Evolutionary conservation across 2,888 invertebrate species (phyloP), one percentile per base, ranked within the genome.

Genomic region (Leptothorax acervorum): DNA sequence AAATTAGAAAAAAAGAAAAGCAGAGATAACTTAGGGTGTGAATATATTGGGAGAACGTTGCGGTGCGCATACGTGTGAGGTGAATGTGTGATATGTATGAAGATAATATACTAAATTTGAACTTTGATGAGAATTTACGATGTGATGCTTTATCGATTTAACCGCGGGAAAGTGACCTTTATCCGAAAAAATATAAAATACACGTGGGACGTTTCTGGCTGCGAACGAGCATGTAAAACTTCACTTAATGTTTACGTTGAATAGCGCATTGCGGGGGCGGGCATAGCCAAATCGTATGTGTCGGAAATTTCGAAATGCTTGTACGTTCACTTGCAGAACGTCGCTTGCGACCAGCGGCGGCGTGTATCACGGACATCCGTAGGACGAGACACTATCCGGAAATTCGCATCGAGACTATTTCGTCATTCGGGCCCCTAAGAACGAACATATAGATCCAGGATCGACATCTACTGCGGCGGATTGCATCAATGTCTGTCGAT

Each of bases 161-260:
- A 93, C 89, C 88, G 93, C 92, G 90, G 88, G 90, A 91, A 93
- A 93, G 93, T 93, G 93, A 93, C 93, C 93, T 93, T 93, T 92
- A 92, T 92, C 90, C 89, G 91, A 89, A 51, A 73, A 65, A n/a
- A n/a, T 42, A 89, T 90, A 89, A 90, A 93, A 91, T 91, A 90
- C 88, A 89, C 86, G 88, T 88, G 88, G 87, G 84, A 88, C 86
- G 88, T 90, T 91, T 92, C 88, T 90, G 90, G 86, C 84, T 87
- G 86, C 83, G 85, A 76, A 83, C 84, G 79, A 87, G 79, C 85
- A 83, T 90, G 83, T 88, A 85, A 68, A 89, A 86, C 84, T 91
- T 89, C 88, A 89, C 87, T 88, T 87, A 88, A 86, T 84, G 88
- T 87, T 35, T 87, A 90, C 57, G 87, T 88, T 90, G 76, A 87